Evolutionary conservation across 2,797 vertebrate genomes (phyloP), one percentile per base, ranked within the genome.

Genomic region (Cryptoprocta ferox): DNA sequence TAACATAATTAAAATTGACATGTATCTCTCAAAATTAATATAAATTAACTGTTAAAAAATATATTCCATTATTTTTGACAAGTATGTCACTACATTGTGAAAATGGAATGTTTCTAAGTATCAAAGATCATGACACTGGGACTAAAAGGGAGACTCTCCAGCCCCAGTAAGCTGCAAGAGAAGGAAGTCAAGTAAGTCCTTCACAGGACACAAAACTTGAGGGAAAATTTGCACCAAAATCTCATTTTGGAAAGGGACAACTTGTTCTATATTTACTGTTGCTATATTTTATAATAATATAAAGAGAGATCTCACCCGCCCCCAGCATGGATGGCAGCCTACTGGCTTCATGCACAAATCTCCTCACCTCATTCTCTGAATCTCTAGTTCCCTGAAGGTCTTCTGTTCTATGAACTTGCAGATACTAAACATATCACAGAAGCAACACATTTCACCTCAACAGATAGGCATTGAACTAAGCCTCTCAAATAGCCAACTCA

Each of bases 1-100:
- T 98, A 97, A 71, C 79, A 97, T 97, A 96, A 97, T 88, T 97
- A 90, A 97, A 98, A 94, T 73, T 89, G 39, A 96, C 70, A 93
- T 75, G 4, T n/a, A 82, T 96, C 96, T 50, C 70, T 95, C 88
- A 91, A 95, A 97, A 70, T 97, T 68, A 97, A 84, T 95, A 84
- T 84, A 97, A 96, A 96, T 97, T 95, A 97, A 97, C 15, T 90
- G 7, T 48, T 95, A 37, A 94, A 10, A 45, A 18, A 71, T 45
- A 50, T 95, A 56, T 48, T 53, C 12, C 14, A 91, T 70, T 97
- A 94, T 94, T 28, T 68, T 97, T 98, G 66, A 89, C 86, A 45
- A 7, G 96, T 45, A 19, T 56, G 81, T 90, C 50, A 94, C 6
- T 50, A 73, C 82, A 79, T 26, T 80, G 14, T 59, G 48, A 81